These are phyloP conservation scores for Beroe ovata DNA, from an alignment of 37 sponge, comb jelly and placozoan genomes.

Conservation along the genomic window DNA sequence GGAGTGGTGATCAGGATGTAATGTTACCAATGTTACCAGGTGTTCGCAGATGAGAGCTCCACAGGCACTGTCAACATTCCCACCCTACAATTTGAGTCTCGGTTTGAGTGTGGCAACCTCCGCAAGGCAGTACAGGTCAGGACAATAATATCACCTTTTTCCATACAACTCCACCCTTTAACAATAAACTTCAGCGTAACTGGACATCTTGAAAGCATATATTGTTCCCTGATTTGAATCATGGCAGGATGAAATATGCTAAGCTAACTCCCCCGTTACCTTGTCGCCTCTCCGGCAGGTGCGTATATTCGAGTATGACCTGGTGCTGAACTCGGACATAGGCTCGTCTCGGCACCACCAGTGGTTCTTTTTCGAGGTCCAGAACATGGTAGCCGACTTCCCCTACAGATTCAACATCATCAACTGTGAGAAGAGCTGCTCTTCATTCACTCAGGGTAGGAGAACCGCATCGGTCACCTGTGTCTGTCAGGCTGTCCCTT, in stretches of 20 bases:
- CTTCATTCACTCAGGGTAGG: conserved; percentile 74
- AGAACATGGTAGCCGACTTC: conserved; percentile 70
- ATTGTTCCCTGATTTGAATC: no score
- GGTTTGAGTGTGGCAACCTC: conserved; percentile 82
- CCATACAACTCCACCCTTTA: no score
- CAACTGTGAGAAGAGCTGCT: conserved; percentile 81
- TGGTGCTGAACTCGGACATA: conserved; percentile 81
- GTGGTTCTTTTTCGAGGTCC: conserved; percentile 87
- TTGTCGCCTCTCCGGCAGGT: conserved; percentile 72
- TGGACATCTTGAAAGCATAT: no score
- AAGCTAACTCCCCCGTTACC: not conserved
- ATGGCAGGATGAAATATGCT: no score
- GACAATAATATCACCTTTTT: no score
- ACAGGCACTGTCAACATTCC: conserved; percentile 57
- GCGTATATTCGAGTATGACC: conserved; percentile 78
- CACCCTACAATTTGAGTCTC: conserved; percentile 71
- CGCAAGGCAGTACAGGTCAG: conserved; percentile 79
- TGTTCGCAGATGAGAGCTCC: conserved; percentile 11
- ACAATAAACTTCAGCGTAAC: no score
- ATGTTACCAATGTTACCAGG: no score
- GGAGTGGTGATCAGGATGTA: no score
- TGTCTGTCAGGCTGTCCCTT: no score
- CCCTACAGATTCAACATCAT: conserved; percentile 87
- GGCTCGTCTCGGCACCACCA: conserved; percentile 82
- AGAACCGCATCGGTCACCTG: no score